Conservation (phyloP, 2,888 invertebrate species). For the Oxytorus armatus region DNA sequence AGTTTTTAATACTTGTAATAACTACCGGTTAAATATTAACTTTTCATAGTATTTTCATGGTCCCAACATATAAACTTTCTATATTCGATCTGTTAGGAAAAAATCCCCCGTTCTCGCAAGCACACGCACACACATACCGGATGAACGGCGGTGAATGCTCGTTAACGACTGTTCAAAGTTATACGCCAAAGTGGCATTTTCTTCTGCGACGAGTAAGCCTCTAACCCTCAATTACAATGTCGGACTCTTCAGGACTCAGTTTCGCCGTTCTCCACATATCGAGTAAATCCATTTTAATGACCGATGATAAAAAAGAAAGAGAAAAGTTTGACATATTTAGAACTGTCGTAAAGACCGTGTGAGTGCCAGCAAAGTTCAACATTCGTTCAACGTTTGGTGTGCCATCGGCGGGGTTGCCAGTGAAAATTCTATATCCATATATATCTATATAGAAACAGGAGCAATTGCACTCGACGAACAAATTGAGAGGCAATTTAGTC, state of each 20-base stretch:
- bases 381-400: conserved; percentile 18
- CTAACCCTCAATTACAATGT: conserved; percentile 31
- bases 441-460: too few relatives aligned
- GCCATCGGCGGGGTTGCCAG: too few relatives aligned
- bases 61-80: too few relatives aligned
- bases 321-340: conserved; percentile 66
- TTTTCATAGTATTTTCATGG: too few relatives aligned
- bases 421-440: too few relatives aligned
- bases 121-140: too few relatives aligned
- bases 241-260: conserved; percentile 23
- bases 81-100: too few relatives aligned
- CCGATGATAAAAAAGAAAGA: conserved; percentile 69
- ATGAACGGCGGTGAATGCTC: conserved; percentile 12
- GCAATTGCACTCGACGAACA: too few relatives aligned
- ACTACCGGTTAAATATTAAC: too few relatives aligned
- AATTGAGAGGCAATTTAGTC: too few relatives aligned
- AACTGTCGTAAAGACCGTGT: conserved; percentile 69
- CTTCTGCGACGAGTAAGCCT: neutral
- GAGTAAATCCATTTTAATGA: conserved; percentile 70
- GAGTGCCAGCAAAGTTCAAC: conserved; percentile 65
- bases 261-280: conserved; percentile 49
- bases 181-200: conserved; percentile 46
- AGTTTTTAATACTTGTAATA: too few relatives aligned
- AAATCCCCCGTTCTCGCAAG: too few relatives aligned
- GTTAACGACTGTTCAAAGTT: conserved; percentile 58